Evolutionary conservation across 2,113 vertebrate genomes (phyloP).

Genomic region (Gavia stellata): DNA sequence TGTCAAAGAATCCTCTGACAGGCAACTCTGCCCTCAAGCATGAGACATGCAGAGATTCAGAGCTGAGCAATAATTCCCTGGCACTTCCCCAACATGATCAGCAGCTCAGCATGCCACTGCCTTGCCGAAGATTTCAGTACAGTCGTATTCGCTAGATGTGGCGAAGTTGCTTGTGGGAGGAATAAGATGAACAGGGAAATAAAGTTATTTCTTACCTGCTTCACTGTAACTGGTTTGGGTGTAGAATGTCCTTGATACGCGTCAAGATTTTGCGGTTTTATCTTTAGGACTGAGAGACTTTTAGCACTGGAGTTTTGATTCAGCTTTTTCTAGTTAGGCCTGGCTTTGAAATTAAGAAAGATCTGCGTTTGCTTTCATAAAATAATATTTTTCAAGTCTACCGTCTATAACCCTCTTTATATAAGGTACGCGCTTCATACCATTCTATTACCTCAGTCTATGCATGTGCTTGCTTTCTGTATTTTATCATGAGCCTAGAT

Average conservation of each 20-base stretch:
- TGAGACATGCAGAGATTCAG: not conserved
- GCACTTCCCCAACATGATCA: fast-evolving
- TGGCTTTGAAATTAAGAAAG: not conserved
- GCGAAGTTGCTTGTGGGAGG: not conserved
- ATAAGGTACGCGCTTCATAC: not conserved
- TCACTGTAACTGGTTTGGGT: not conserved
- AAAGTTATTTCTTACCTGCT: not conserved
- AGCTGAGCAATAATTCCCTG: not conserved
- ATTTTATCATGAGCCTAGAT: not conserved
- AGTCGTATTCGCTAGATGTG: not conserved
- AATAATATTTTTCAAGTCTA: not conserved
- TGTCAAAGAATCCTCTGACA: not conserved
- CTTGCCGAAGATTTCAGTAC: fast-evolving
- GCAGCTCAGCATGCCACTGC: not conserved
- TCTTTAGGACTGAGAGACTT: not conserved
- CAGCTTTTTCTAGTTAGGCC: not conserved
- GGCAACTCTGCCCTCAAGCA: not conserved
- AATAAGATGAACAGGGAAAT: not conserved
- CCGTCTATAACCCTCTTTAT: not conserved
- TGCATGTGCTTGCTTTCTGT: not conserved
- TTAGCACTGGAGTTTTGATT: not conserved
- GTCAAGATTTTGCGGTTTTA: not conserved
- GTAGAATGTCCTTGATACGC: not conserved
- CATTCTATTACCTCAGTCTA: not conserved
- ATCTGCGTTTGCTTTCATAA: not conserved